Conservation (phyloP, 2,888 invertebrate genomes). For the Nymphalis polychloros region DNA sequence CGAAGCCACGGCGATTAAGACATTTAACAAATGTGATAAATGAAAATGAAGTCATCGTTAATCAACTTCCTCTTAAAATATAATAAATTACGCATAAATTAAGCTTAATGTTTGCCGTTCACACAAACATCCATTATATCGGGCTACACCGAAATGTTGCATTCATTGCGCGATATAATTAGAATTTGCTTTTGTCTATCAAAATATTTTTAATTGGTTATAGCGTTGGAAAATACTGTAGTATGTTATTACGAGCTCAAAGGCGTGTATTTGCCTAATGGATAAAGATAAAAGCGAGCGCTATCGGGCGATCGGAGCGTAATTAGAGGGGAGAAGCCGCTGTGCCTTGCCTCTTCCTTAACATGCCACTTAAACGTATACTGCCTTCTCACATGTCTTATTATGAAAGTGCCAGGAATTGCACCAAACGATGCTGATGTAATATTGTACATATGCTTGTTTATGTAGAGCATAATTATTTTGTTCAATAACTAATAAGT, state of each 20-base stretch:
- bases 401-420: conserved; percentile 51
- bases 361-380: conserved; percentile 77
- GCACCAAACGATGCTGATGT: conserved; percentile 27
- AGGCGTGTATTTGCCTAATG: conserved; percentile 81
- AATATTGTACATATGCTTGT: neutral
- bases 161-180: conserved; percentile 58
- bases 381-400: conserved; percentile 57
- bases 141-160: conserved; percentile 54
- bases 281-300: conserved; percentile 78
- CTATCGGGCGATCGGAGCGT: conserved; percentile 71
- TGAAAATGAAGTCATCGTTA: neutral
- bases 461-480: neutral
- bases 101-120: conserved; percentile 61
- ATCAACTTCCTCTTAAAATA: conserved; percentile 25
- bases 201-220: conserved; percentile 80
- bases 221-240: conserved; percentile 72
- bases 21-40: neutral
- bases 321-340: conserved; percentile 68
- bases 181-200: conserved; percentile 76
- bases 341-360: conserved; percentile 58
- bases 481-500: neutral
- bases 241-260: conserved; percentile 72
- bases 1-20: no score
- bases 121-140: conserved; percentile 65
- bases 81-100: conserved; percentile 56